Conservation (phyloP, 2,888 invertebrate species). For the Metacarcinus magister region DNA sequence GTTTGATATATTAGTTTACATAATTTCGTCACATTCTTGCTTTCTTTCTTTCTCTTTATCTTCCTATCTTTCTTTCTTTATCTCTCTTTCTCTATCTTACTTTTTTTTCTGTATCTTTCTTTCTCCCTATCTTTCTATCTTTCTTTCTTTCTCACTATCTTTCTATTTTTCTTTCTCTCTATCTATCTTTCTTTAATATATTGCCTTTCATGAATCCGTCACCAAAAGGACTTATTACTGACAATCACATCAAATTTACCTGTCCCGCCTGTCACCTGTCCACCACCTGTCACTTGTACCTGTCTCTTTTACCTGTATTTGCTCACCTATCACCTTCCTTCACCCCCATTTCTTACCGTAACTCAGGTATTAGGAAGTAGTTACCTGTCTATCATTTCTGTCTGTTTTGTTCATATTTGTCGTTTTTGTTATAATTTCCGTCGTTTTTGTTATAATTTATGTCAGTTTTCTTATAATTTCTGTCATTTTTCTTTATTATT, state of each 20-base stretch:
- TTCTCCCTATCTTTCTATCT: not conserved
- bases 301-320: not conserved
- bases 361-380: not conserved
- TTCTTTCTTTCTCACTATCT: not conserved
- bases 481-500: too few relatives aligned
- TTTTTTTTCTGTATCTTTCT: not conserved
- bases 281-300: not conserved
- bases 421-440: too few relatives aligned
- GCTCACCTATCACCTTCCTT: not conserved
- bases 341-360: not conserved
- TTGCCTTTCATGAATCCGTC: not conserved
- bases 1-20: too few relatives aligned
- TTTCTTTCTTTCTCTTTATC: not conserved
- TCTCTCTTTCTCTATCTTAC: not conserved
- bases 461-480: too few relatives aligned
- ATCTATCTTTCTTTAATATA: not conserved
- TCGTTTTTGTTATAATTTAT: too few relatives aligned
- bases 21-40: too few relatives aligned
- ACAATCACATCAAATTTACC: not conserved
- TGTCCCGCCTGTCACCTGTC: not conserved
- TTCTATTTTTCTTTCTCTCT: not conserved
- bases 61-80: not conserved
- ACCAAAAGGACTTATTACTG: not conserved
- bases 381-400: too few relatives aligned
- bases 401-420: not conserved